These are phyloP conservation scores for Pimpla rufipes DNA, from an alignment of 2,888 invertebrate genomes.

Conservation along the genomic window DNA sequence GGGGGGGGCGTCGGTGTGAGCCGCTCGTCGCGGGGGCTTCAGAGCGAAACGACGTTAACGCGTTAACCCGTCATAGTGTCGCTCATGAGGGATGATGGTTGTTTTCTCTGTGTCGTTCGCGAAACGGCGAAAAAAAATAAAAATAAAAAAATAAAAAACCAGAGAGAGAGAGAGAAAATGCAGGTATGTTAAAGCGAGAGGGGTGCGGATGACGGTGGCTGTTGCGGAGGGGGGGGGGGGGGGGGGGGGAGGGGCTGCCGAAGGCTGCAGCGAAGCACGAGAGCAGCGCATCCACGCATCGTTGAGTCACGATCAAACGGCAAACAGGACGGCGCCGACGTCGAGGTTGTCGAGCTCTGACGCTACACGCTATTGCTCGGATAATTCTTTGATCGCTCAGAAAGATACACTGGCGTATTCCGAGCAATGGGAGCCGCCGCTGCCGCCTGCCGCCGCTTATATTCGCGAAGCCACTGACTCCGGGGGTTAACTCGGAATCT, in stretches of 20 bases:
- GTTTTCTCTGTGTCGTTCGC: conserved; percentile 41
- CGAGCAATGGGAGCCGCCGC: conserved; percentile 2
- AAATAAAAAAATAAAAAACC: neutral
- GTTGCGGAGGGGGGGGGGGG: too few species aligned
- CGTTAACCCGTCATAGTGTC: conserved; percentile 72
- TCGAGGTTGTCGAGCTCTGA: conserved; percentile 53
- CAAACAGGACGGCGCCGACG: conserved; percentile 76
- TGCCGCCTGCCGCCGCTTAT: conserved; percentile 19
- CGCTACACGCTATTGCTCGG: conserved; percentile 65
- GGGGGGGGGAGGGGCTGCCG: conserved; percentile 38
- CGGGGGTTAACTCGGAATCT: conserved; percentile 45
- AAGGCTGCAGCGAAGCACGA: conserved; percentile 43
- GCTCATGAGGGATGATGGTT: conserved; percentile 36
- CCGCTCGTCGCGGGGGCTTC: conserved; percentile 27
- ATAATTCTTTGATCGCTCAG: conserved; percentile 84
- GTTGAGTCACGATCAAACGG: conserved; percentile 81
- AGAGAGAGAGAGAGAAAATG: conserved; percentile 19
- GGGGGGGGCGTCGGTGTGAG: too few species aligned
- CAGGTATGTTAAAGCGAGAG: conserved; percentile 50
- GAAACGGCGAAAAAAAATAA: conserved; percentile 32
- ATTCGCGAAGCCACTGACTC: conserved; percentile 43
- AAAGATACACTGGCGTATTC: conserved; percentile 78
- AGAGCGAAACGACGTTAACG: conserved; percentile 76
- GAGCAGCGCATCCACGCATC: conserved; percentile 73
- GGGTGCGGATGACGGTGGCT: neutral